Evolutionary conservation across 1,140 invertebrate species (phyloP).

Genomic region (Triops longicaudatus): DNA sequence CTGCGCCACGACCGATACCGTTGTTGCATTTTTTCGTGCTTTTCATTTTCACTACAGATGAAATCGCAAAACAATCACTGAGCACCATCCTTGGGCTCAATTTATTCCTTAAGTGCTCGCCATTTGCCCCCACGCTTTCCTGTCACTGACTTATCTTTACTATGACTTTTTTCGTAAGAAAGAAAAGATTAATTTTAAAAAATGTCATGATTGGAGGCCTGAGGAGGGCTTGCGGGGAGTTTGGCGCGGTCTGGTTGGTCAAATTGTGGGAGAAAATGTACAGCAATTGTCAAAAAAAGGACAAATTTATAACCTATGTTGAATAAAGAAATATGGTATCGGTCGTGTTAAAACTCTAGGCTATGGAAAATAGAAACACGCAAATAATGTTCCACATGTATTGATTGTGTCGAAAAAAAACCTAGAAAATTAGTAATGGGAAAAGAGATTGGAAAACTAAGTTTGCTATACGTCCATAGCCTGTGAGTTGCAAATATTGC

Average conservation of each 20-base stretch:
- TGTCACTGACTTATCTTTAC: constrained; percentile 15
- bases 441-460: neutral
- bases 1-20: constrained; percentile 9
- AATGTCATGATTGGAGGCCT: constrained; percentile 14
- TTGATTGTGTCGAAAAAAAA: neutral
- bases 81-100: neutral
- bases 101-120: neutral
- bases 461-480: neutral
- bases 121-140: constrained; percentile 9
- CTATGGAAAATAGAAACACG: neutral
- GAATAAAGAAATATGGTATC: constrained; percentile 9
- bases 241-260: constrained; percentile 1
- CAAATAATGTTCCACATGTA: neutral
- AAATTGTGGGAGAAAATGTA: neutral
- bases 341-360: constrained; percentile 6
- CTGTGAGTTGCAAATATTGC: neutral
- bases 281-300: neutral
- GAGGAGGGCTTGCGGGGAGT: constrained; percentile 8
- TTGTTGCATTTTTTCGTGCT: neutral
- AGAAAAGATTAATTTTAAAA: neutral
- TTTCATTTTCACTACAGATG: neutral
- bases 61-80: neutral
- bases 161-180: constrained; percentile 2
- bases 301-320: neutral
- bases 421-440: neutral